Base-by-base conservation (phyloP, 2,888 invertebrate species). In the Papilio protenor region DNA sequence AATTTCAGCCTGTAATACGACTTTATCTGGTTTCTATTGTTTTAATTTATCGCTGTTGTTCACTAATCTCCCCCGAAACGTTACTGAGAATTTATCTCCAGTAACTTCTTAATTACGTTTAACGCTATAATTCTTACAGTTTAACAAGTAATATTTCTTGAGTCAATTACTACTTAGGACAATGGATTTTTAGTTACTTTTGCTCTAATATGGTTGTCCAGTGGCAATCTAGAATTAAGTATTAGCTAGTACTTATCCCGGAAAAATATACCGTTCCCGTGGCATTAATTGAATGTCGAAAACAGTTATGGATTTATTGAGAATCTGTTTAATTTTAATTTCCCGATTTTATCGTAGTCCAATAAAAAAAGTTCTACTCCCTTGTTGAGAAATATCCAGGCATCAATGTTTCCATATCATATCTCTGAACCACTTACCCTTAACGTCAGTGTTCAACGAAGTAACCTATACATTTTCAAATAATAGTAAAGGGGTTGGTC, bases 11-110 rank as follows among this genome's bases (percentile, higher is more conserved):
- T 11, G 33, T 66, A 66, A 66, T 66, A 66, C 10, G 40, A 66
- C 66, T 66, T 66, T 66, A n/a, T 66, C 66, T 40, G 33, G 14
- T n/a, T 66, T 66, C 40, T 64, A 66, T 40, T 66, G 66, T 66
- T 18, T 66, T 66, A 10, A 40, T 33, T 66, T 66, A 66, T 66
- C 1, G 66, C n/a, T 66, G 40, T 40, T 66, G 10, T 40, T 40
- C 18, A 66, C 66, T 33, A 18, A 66, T n/a, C 40, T 66, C n/a
- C 3, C n/a, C 40, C 40, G 40, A 66, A 66, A 66, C n/a, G n/a
- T 33, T n/a, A 64, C 33, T 12, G 16, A 33, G 1, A 61, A 61
- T 12, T 61, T 61, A 27, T 61, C 12, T 61, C 1, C 3, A 27
- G 3, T 23, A 61, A 23, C 16, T 61, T 21, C 21, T 21, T 21